phyloP scores from a whole-genome alignment of 2,113 vertebrate species.

The Podiceps cristatus region DNA sequence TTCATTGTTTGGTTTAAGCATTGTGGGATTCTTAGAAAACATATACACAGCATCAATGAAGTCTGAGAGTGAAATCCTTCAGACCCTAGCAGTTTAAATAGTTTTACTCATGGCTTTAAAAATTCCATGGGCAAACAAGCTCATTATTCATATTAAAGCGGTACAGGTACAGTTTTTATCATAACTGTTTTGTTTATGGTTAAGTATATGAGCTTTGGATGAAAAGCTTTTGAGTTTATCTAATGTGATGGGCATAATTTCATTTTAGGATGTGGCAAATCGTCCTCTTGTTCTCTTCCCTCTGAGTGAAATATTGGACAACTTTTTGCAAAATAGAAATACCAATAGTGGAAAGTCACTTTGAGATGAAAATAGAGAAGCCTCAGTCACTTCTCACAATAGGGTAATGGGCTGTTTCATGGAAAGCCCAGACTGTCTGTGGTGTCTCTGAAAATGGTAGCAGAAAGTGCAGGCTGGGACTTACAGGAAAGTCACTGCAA shows the following conservation, averaged over 20 bases:
- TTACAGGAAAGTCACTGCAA: background rate
- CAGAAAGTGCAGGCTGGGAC: background rate
- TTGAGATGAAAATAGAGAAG: background rate
- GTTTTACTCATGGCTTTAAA: background rate
- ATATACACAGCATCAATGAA: background rate
- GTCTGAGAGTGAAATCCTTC: background rate
- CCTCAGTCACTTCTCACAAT: background rate
- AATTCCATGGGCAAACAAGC: background rate
- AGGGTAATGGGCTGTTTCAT: background rate
- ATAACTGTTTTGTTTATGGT: background rate
- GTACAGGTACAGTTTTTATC: background rate
- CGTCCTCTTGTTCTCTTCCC: background rate
- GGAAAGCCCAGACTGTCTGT: fast-evolving
- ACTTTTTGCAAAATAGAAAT: background rate
- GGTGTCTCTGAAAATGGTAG: background rate
- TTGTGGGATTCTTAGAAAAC: background rate
- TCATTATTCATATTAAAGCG: background rate
- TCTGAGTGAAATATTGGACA: background rate
- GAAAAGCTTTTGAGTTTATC: background rate
- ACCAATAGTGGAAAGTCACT: background rate
- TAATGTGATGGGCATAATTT: background rate
- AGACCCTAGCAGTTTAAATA: background rate
- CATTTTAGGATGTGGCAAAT: background rate
- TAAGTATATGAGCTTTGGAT: background rate
- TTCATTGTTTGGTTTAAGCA: background rate